Conservation (phyloP, 2,113 vertebrate genomes). For the Ivindomyrus marchei region DNA sequence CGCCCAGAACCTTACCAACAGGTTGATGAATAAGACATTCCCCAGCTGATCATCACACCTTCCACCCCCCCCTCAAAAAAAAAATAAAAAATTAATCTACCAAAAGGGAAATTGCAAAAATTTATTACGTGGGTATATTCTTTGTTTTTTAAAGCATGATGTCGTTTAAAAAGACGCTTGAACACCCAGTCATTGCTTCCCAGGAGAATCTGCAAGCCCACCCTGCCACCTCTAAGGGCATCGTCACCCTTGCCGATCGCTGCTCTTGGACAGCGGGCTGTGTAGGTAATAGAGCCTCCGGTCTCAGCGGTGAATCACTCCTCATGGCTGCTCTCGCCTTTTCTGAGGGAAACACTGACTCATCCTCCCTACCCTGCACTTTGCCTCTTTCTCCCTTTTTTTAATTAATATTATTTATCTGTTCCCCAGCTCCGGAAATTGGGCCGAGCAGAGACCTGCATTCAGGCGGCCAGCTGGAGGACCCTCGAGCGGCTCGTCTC, state of each 20-base stretch:
- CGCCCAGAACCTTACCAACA: not conserved
- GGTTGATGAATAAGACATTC: not conserved
- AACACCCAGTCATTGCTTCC: not conserved
- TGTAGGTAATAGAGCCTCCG: not conserved
- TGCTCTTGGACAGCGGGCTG: not conserved
- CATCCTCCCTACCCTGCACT: constrained; percentile 12
- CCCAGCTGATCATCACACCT: not conserved
- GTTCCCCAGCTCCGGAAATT: constrained; percentile 21
- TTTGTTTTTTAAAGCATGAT: not conserved
- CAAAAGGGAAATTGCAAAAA: not conserved
- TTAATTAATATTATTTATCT: constrained; percentile 33
- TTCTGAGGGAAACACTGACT: constrained; percentile 25
- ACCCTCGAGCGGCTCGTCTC: constrained; percentile 21
- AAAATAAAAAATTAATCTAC: not conserved
- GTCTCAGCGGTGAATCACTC: constrained; percentile 20
- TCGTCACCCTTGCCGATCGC: not conserved
- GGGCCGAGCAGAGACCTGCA: constrained; percentile 17
- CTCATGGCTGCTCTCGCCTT: not conserved
- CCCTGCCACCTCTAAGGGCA: not conserved
- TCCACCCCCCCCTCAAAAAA: not conserved
- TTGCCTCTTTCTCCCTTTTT: constrained; percentile 2
- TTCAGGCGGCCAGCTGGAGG: constrained; percentile 36
- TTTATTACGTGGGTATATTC: not conserved
- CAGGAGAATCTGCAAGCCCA: not conserved
- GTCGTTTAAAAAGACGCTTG: not conserved